These are phyloP conservation scores for Trididemnum nubilum DNA, from an alignment of 23 tunicate genomes.

Conservation along the genomic window DNA sequence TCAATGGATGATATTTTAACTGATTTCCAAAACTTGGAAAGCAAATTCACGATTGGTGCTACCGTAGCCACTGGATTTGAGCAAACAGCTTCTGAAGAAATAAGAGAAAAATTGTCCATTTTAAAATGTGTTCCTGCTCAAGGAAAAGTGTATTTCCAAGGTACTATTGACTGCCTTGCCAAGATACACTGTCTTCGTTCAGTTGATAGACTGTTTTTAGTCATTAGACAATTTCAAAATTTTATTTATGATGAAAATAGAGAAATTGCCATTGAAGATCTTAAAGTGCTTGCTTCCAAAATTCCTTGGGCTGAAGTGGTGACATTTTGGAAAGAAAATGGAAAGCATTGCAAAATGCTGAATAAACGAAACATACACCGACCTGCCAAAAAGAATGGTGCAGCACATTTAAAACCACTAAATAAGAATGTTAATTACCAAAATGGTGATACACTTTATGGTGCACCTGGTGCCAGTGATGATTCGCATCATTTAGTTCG, in stretches of 20 bases:
- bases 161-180: slow-evolving; percentile 9
- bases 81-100: slow-evolving; percentile 53
- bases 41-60: slow-evolving; percentile 52
- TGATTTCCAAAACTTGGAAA: slow-evolving; percentile 9
- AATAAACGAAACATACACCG: background rate
- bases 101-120: slow-evolving; percentile 37
- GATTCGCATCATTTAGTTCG: slow-evolving; percentile 3
- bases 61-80: slow-evolving; percentile 88
- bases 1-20: background rate
- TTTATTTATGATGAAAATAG: slow-evolving; percentile 56
- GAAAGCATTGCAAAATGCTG: slow-evolving; percentile 29
- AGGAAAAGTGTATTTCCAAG: slow-evolving; percentile 83
- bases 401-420: background rate
- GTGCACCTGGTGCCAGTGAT: background rate
- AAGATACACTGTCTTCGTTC: slow-evolving; percentile 67
- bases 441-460: background rate
- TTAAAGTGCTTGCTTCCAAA: slow-evolving; percentile 29
- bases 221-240: slow-evolving; percentile 44
- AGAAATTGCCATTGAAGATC: slow-evolving; percentile 38
- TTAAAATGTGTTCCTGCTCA: slow-evolving; percentile 25
- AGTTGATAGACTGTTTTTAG: slow-evolving; percentile 71
- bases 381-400: background rate
- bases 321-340: slow-evolving; percentile 69
- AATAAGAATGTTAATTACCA: background rate
- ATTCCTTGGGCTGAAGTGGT: slow-evolving; percentile 65